Evolutionary conservation across 2,888 invertebrate species (phyloP), one percentile per base, ranked within the genome.

Genomic region (Amiota minor): DNA sequence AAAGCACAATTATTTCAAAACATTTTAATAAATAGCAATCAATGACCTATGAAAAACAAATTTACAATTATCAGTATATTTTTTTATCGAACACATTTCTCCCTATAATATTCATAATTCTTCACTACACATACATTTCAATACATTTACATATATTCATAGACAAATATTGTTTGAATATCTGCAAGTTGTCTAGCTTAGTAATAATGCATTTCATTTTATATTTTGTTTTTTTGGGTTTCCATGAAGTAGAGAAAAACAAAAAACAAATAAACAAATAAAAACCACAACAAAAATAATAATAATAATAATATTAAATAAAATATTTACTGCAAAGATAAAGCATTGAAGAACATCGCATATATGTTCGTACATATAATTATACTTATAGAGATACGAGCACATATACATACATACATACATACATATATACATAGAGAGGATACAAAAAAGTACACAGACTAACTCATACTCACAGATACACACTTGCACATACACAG

Each of bases 351-450:
- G 64, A 46, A 64, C 47, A 69, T 53, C 53, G 35, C 61, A 35
- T 14, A 35, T 2, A 62, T 35, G 35, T 62, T 18, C 45, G 14
- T 65, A 65, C 61, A 61, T 61, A 61, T 20, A 35, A 20, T 56
- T 20, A 45, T 56, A 69, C 62, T 65, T 50, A 45, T 72, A 70
- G 23, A 47, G 67, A 67, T 72, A 71, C 69, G 35, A 23, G 56
- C 72, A 77, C n/a, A 53, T n/a, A n/a, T n/a, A 53, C 53, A 53
- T n/a, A 69, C 62, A 69, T 50, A 45, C 71, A 70, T 46, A 47
- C 70, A 67, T 72, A 71, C 72, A 77, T 8, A 53, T n/a, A n/a
- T n/a, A 53, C 53, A 53, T n/a, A 53, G 14, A n/a, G 20, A 62
- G 56, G 53, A 55, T 56, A 70, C 46, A 23, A 49, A 12, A 50